phyloP scores from a whole-genome alignment of 2,113 vertebrate species.

The Grallaria varia region DNA sequence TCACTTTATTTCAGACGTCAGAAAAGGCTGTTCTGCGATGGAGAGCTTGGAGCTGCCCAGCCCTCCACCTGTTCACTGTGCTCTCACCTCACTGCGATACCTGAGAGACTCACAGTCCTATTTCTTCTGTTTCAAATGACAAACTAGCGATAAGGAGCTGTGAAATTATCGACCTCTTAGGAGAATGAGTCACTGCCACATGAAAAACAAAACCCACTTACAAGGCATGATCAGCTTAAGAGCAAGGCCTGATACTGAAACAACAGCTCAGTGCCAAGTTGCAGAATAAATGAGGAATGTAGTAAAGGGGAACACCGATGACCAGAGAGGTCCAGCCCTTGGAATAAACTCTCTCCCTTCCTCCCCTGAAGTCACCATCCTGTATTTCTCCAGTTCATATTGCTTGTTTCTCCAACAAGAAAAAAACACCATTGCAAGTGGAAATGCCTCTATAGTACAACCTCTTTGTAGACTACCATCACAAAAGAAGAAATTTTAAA shows the following conservation, averaged over 20 bases:
- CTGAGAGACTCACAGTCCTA: not conserved
- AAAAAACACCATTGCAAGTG: not conserved
- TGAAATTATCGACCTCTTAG: conserved; percentile 23
- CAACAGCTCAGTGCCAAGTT: not conserved
- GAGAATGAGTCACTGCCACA: conserved; percentile 48
- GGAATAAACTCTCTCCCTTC: conserved; percentile 20
- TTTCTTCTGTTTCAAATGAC: not conserved
- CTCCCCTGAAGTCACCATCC: not conserved
- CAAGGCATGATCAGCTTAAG: conserved; percentile 35
- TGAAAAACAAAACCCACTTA: conserved; percentile 27
- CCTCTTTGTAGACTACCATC: not conserved
- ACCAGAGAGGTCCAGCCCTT: not conserved
- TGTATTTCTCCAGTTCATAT: not conserved
- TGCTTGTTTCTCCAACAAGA: not conserved
- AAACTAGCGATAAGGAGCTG: not conserved
- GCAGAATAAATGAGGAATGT: not conserved
- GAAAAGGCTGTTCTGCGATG: not conserved
- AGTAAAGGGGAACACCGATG: not conserved
- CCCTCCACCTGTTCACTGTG: not conserved
- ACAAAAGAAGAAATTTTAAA: not conserved
- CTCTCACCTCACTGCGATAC: not conserved
- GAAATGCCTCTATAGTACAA: not conserved
- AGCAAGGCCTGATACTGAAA: not conserved
- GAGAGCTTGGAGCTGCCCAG: not conserved
- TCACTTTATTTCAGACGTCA: not conserved